Evolutionary conservation across 2,113 vertebrate species (phyloP).

Genomic region (Gracilinanus agilis): DNA sequence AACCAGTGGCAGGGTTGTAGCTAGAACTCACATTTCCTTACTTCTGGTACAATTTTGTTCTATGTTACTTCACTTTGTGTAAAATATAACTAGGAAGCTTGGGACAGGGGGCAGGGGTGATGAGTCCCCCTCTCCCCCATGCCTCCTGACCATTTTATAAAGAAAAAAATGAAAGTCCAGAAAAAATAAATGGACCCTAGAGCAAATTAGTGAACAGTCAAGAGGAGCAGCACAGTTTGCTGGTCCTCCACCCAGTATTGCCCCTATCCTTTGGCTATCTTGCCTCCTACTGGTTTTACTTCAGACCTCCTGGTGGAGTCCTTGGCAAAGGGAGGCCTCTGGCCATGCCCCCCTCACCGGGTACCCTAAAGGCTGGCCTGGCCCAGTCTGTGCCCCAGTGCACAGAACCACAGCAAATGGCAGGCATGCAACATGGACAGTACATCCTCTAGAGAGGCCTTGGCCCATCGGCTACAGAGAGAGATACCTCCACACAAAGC

Average conservation of each 20-base stretch:
- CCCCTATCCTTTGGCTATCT: neutral
- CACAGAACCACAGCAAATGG: neutral
- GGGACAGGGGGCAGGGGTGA: neutral
- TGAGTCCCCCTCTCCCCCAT: neutral
- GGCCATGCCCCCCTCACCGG: too few relatives aligned
- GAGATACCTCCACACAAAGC: neutral
- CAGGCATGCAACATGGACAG: neutral
- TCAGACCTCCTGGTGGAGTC: neutral
- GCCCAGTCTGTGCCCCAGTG: neutral
- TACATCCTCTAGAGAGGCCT: neutral
- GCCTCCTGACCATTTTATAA: neutral
- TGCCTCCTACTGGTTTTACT: neutral
- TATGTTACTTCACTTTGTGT: neutral
- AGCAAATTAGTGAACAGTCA: neutral
- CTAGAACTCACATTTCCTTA: neutral
- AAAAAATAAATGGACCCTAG: neutral
- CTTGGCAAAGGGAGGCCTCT: neutral
- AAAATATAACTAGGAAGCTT: neutral
- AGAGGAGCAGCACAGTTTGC: neutral
- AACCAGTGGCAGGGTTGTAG: accelerated
- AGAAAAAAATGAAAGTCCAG: neutral
- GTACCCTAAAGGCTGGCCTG: neutral
- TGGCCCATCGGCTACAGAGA: accelerated
- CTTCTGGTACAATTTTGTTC: neutral
- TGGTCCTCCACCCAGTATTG: neutral